These are phyloP conservation scores for Drosophila varians DNA, from an alignment of 1,140 invertebrate genomes.

Conservation along the genomic window DNA sequence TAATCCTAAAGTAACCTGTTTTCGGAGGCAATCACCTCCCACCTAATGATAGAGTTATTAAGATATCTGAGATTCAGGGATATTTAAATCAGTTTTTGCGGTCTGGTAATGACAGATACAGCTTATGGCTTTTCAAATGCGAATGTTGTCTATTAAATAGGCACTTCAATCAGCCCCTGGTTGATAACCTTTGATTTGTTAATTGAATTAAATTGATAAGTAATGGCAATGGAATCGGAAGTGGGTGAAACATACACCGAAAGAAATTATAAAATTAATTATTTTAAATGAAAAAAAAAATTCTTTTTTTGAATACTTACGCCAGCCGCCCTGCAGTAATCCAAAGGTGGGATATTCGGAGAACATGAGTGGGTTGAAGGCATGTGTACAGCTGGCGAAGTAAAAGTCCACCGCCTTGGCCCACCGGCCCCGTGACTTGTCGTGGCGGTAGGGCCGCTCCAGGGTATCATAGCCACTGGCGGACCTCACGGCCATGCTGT, in stretches of 20 bases:
- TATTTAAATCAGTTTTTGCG: background rate
- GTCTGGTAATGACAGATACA: background rate
- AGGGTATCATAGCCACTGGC: conserved; percentile 75
- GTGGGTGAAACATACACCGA: background rate
- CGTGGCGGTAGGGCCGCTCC: conserved; percentile 72
- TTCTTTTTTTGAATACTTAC: conserved; percentile 55
- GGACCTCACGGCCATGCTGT: conserved; percentile 61
- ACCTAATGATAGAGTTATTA: background rate
- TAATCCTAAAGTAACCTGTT: conserved; percentile 23
- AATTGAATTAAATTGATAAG: conserved; percentile 68
- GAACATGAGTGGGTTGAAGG: conserved; percentile 71
- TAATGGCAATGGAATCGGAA: conserved; percentile 5
- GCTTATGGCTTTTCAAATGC: conserved; percentile 16
- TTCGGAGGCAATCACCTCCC: background rate
- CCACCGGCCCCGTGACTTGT: conserved; percentile 73
- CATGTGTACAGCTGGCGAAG: conserved; percentile 72
- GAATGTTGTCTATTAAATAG: conserved; percentile 2
- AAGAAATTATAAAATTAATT: background rate
- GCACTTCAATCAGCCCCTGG: conserved; percentile 4
- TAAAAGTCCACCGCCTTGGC: conserved; percentile 75
- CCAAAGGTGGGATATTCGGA: conserved; percentile 67
- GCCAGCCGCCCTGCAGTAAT: conserved; percentile 64
- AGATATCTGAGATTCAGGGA: conserved; percentile 3
- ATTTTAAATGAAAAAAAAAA: no score
- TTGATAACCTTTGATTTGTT: conserved; percentile 19